Percentiles rank a stretch among this genome's conserved stretches.
These are phyloP conservation scores for Cryptus armator DNA, from an alignment of 2,888 invertebrate species.

Conservation along the genomic window DNA sequence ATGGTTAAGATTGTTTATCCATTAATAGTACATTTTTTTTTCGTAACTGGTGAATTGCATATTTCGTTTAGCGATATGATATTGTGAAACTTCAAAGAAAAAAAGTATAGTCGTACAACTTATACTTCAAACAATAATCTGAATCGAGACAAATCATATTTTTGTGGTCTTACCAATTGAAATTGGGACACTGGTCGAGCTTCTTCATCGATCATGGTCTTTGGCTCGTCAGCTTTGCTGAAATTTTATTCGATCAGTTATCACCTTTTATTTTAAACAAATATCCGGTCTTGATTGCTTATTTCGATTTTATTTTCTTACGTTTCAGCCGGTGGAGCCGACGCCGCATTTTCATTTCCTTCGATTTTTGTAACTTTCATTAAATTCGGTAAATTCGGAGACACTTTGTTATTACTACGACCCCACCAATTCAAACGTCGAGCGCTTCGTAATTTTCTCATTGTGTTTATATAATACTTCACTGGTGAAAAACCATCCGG, in stretches of 20 bases:
- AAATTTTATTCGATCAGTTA: not conserved
- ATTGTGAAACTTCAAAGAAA: too few relatives aligned
- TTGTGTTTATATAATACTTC: not conserved
- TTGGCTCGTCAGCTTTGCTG: slow-evolving; percentile 8
- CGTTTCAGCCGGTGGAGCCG: not conserved
- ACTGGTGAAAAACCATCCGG: not conserved
- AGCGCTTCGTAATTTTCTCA: not conserved
- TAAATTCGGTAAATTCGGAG: not conserved
- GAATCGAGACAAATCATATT: not conserved
- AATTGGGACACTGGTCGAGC: slow-evolving; percentile 15
- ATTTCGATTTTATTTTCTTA: not conserved
- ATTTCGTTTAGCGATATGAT: too few relatives aligned
- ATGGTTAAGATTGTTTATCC: too few relatives aligned
- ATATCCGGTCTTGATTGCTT: too few relatives aligned
- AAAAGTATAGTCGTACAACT: too few relatives aligned
- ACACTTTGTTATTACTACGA: not conserved
- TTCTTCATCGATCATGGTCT: not conserved
- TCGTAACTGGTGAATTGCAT: too few relatives aligned
- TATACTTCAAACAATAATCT: too few relatives aligned
- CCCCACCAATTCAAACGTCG: not conserved
- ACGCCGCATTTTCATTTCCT: not conserved
- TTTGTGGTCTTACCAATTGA: slow-evolving; percentile 15
- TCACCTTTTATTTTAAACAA: too few relatives aligned
- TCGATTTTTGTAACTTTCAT: not conserved
- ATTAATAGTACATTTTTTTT: too few relatives aligned